Base-by-base conservation (phyloP, 2,888 invertebrate genomes). In the Drosophila infuscata region DNA sequence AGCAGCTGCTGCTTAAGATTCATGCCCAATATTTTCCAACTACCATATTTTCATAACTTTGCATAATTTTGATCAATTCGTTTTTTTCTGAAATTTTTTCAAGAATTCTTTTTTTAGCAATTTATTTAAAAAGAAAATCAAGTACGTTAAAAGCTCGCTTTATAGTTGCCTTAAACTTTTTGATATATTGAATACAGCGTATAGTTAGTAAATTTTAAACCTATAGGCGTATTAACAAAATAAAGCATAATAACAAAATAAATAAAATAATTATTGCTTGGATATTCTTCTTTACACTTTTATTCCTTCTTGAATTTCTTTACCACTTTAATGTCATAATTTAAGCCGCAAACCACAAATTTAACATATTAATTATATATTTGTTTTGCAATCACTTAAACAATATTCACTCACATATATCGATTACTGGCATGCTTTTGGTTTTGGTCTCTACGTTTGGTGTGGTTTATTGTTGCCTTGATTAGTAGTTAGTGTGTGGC, bases 401-500 rank as follows among this genome's bases (percentile, higher is more conserved):
- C 32, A 29, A 25, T 35, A 11, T 35, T 53, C 7, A 38, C 12
- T 20, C 29, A 30, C 43, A 30, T 56, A n/a, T n/a, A 11, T 49
- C 49, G 54, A 61, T 60, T 59, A 66, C 43, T 49, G 59, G 71
- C 60, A 73, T 70, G 81, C 52, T 33, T 71, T 62, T 80, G 88
- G 89, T 81, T 79, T 58, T 64, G 79, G 88, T 53, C 6, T 67
- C 30, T 53, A 29, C 43, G 52, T 51, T 69, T 49, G 63, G 66
- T 83, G 69, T 57, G 64, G 63, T 58, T 71, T 51, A 53, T 52
- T 68, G 58, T 73, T 65, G 86, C 69, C 59, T 65, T 77, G 70
- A 79, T 79, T 81, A 81, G 76, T 76, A 71, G 30, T 70, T 89
- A 78, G 70, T 73, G 38, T 73, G 49, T 70, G 53, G 60, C 57